Base-by-base conservation (phyloP, 2,797 vertebrate genomes). In the Merluccius polli region DNA sequence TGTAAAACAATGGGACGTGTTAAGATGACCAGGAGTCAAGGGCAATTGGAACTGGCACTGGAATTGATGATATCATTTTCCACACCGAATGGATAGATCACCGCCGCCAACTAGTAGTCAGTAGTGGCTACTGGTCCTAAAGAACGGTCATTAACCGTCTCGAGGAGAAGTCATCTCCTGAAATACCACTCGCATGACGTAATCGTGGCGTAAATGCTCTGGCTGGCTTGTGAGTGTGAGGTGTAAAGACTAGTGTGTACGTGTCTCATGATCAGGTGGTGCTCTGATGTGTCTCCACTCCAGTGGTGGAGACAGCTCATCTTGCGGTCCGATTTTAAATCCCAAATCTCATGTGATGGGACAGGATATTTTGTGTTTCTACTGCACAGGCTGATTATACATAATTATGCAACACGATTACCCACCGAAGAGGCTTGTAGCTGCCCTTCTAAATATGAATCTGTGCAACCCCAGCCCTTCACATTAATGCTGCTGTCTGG, bases 361-460 rank as follows among this genome's bases (percentile, higher is more conserved):
- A 52, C 6, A 11, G 21, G n/a, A 52, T 18, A 52, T 67, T 63
- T 59, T 27, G 59, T 63, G 21, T 63, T 30, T 69, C 63, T 73
- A 74, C 75, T 77, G 76, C 41, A 31, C 73, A 48, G 74, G 70
- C 1, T 8, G 52, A 83, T 86, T 86, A 75, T 75, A 80, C 73
- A 24, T 35, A 18, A 48, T 48, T 48, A 48, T 4, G n/a, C 77
- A 38, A 70, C 75, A 71, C 65, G 0, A 73, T 84, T 74, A 78
- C 72, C 87, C 80, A 84, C 73, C 68, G 31, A 3, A 30, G 72
- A 30, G 72, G 73, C 75, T 68, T 68, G n/a, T 36, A n/a, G 36
- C 27, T 24, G 4, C 31, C n/a, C 29, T 71, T 83, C 36, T 48
- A 8, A 77, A 83, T 82, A 81, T 77, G 83, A 79, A 87, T 87